These are phyloP conservation scores for Nephrotoma flavescens DNA, from an alignment of 2,888 invertebrate genomes.

Conservation along the genomic window DNA sequence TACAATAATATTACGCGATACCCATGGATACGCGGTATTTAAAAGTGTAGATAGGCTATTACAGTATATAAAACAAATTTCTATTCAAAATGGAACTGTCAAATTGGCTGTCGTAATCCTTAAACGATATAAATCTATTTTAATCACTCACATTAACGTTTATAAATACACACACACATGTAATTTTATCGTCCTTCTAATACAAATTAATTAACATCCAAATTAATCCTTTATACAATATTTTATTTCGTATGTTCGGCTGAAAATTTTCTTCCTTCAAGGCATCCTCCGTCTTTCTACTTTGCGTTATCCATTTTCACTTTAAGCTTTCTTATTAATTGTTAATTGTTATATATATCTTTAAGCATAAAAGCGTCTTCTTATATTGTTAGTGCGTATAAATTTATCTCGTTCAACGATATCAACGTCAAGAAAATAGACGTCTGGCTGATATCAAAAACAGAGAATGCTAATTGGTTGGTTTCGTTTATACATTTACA, in stretches of 20 bases:
- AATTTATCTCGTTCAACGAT: not conserved
- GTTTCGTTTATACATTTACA: not conserved
- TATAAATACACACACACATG: not conserved
- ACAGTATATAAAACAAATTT: not conserved
- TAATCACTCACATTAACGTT: not conserved
- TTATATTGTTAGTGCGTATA: not conserved
- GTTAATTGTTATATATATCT: not conserved
- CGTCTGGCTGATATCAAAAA: not conserved
- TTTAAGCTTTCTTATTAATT: not conserved
- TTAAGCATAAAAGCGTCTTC: not conserved
- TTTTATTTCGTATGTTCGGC: not conserved
- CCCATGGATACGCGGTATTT: not conserved
- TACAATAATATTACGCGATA: not conserved
- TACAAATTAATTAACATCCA: not conserved
- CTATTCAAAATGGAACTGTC: not conserved
- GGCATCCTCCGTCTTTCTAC: not conserved
- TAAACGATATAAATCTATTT: not conserved
- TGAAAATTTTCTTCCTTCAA: not conserved
- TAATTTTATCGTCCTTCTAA: not conserved
- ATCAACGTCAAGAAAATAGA: not conserved
- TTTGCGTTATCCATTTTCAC: not conserved
- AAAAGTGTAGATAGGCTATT: not conserved
- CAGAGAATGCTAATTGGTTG: not conserved
- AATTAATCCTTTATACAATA: not conserved
- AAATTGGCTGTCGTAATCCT: not conserved